Evolutionary conservation across 2,888 invertebrate genomes (phyloP), one percentile per base, ranked within the genome.

Genomic region (Drosophila acutilabella): DNA sequence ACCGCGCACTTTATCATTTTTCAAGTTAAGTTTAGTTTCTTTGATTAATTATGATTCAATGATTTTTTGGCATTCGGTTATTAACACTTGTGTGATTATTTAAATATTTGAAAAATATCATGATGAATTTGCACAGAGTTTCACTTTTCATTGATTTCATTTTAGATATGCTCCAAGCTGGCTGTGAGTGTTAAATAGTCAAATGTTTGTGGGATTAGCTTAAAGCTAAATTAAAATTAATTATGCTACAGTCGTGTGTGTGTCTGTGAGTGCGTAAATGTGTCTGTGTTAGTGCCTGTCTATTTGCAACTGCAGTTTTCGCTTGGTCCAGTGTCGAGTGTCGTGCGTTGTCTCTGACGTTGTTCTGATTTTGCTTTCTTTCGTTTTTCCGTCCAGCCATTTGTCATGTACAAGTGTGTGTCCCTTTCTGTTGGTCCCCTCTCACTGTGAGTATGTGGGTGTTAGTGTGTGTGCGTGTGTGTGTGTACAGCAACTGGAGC

Each of bases 361-460:
- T 79, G 79, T 71, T 70, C 75, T 81, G 73, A 80, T 81, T 80
- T 81, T 74, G 76, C 71, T 78, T 78, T 75, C 78, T 73, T 72
- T 78, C 36, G 14, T 73, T 73, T 80, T 78, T 65, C 70, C 71
- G 67, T 67, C 57, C 58, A 53, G 47, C 61, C 64, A 73, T 74
- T 66, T 72, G 61, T 73, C 72, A 73, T 68, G 54, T 70, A 53
- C 52, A 64, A 52, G 56, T 67, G 61, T 47, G 44, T 47, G 40
- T 62, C 52, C 45, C 48, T 64, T 40, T 52, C 59, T 58, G 45
- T 64, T 36, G 44, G 41, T 51, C 44, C 42, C 44, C 33, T 11
- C 33, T 36, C 45, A 11, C 13, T 23, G 61, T 30, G 18, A 18
- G 20, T 54, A 42, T 41, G 30, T 47, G 50, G 16, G 7, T 13